These are phyloP conservation scores for Lycaena phlaeas DNA, from an alignment of 2,888 invertebrate species.

Conservation along the genomic window DNA sequence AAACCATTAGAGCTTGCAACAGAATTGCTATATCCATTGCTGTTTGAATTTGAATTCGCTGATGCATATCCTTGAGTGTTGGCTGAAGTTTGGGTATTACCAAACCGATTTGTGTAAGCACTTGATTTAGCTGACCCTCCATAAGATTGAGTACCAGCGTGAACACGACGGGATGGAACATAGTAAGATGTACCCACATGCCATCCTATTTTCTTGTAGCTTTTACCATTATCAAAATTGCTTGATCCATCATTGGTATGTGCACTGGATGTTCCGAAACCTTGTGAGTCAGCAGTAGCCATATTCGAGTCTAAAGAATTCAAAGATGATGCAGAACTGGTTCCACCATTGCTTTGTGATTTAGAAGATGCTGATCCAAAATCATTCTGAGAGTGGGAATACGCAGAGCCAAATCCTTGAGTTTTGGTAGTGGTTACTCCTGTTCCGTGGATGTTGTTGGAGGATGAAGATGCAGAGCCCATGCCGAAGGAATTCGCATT, in stretches of 20 bases:
- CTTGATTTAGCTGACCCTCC: conserved; percentile 25
- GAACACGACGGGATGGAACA: conserved; percentile 30
- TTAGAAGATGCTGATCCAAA: not conserved
- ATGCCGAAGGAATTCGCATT: conserved; percentile 2
- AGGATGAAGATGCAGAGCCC: conserved; percentile 3
- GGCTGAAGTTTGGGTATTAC: conserved; percentile 18
- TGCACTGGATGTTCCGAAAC: conserved; percentile 39
- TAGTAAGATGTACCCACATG: conserved; percentile 51
- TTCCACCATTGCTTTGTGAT: conserved; percentile 7
- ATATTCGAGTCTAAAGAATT: not conserved
- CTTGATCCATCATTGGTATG: conserved; percentile 26
- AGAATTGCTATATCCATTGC: conserved; percentile 16
- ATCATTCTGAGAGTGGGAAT: conserved; percentile 2
- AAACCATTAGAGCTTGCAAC: conserved; percentile 24
- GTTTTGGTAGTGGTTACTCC: not conserved
- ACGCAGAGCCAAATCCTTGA: conserved; percentile 7
- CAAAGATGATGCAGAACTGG: conserved; percentile 26
- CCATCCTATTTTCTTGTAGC: conserved; percentile 43
- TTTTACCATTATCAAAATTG: conserved; percentile 26
- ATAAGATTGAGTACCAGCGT: conserved; percentile 24
- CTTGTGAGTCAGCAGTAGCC: conserved; percentile 33
- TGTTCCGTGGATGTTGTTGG: conserved; percentile 1
- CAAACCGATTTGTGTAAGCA: conserved; percentile 25
- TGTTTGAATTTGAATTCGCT: conserved; percentile 15
- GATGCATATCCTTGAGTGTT: conserved; percentile 20